Evolutionary conservation across 2,113 vertebrate genomes (phyloP).

Genomic region (Acanthochromis polyacanthus): DNA sequence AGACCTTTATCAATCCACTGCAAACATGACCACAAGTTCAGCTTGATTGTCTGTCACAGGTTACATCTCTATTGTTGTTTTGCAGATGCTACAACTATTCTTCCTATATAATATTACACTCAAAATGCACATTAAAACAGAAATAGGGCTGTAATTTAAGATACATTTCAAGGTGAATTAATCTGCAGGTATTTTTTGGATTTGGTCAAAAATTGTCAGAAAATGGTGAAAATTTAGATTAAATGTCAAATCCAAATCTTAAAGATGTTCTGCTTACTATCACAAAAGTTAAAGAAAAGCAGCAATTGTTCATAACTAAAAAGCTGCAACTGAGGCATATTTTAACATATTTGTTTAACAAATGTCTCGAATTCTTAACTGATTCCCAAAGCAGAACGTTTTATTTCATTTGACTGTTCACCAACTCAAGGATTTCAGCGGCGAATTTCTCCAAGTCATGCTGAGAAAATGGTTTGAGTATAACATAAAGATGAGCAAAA

Average conservation of each 20-base stretch:
- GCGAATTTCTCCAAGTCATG: background rate
- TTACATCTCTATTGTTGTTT: background rate
- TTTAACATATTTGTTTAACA: background rate
- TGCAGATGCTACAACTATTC: background rate
- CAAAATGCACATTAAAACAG: too few relatives aligned
- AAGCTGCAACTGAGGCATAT: background rate
- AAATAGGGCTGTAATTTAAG: too few relatives aligned
- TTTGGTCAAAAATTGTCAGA: too few relatives aligned
- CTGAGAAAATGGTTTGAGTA: background rate
- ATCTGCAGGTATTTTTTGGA: too few relatives aligned
- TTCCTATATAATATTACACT: background rate
- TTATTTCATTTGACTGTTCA: background rate
- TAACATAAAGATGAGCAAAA: background rate
- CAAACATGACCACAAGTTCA: constrained; percentile 12
- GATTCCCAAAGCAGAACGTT: background rate
- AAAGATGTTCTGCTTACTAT: too few relatives aligned
- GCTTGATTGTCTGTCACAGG: background rate
- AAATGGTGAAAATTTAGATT: too few relatives aligned
- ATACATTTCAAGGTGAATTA: too few relatives aligned
- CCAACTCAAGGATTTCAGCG: background rate
- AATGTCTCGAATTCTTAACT: background rate
- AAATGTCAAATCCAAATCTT: too few relatives aligned
- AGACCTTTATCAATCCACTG: background rate
- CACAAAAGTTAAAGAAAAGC: background rate
- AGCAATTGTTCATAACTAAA: background rate